Evolutionary conservation across 2,797 vertebrate species (phyloP).

Genomic region (Clarias platycephalus): DNA sequence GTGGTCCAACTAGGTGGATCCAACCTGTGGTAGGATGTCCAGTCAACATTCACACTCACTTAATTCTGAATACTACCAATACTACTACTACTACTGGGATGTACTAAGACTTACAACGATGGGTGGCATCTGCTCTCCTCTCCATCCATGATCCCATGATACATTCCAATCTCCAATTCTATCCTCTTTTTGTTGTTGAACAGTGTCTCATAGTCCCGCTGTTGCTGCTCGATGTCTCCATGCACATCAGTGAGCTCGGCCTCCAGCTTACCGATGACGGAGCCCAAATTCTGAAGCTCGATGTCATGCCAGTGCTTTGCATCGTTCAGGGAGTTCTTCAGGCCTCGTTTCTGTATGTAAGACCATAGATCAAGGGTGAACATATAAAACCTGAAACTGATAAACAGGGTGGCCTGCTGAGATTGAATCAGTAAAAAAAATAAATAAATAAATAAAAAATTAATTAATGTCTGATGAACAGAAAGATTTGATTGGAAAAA

Average conservation of each 20-base stretch:
- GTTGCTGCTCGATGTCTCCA: slow-evolving; percentile 85
- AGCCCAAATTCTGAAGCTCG: slow-evolving; percentile 89
- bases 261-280: slow-evolving; percentile 85
- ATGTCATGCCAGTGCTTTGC: slow-evolving; percentile 90
- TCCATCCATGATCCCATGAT: slow-evolving; percentile 87
- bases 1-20: no score
- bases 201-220: slow-evolving; percentile 79
- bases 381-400: background rate
- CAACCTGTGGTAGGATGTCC: no score
- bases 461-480: no score
- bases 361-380: background rate
- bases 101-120: slow-evolving; percentile 54
- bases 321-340: slow-evolving; percentile 86
- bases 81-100: no score
- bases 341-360: slow-evolving; percentile 82
- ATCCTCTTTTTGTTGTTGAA: slow-evolving; percentile 81
- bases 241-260: slow-evolving; percentile 83
- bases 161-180: slow-evolving; percentile 83
- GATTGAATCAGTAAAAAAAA: background rate
- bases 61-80: no score
- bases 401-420: background rate
- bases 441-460: background rate
- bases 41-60: no score
- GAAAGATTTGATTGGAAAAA: background rate
- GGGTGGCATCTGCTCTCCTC: slow-evolving; percentile 80